These are phyloP conservation scores for Girardinus metallicus DNA, from an alignment of 2,797 vertebrate genomes.

Conservation along the genomic window DNA sequence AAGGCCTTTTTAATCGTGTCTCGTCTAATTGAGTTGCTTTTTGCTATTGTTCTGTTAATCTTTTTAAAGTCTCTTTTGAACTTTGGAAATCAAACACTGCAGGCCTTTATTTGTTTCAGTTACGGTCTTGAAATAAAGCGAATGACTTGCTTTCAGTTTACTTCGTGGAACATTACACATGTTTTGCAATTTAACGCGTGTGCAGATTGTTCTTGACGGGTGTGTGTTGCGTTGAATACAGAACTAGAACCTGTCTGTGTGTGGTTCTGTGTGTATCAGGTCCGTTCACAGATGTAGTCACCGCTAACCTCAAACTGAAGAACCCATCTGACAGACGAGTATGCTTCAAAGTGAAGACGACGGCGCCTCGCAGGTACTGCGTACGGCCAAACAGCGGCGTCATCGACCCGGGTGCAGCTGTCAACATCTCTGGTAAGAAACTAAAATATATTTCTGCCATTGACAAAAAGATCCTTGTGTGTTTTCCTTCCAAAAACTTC, in stretches of 20 bases:
- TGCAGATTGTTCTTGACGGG: neutral
- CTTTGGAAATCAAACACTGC: conserved; percentile 1
- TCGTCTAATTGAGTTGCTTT: conserved; percentile 35
- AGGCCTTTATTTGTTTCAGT: neutral
- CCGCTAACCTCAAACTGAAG: conserved; percentile 95
- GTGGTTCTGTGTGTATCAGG: conserved; percentile 68
- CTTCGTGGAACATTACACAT: neutral
- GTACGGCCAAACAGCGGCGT: conserved; percentile 97
- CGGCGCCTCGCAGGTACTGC: conserved; percentile 96
- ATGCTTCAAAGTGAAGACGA: conserved; percentile 99
- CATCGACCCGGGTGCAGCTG: conserved; percentile 89
- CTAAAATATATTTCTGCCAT: neutral
- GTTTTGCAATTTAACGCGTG: neutral
- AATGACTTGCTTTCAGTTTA: neutral
- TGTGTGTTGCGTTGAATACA: neutral
- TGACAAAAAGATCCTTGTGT: neutral
- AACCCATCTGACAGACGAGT: conserved; percentile 97
- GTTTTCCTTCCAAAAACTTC: neutral
- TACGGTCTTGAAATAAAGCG: neutral
- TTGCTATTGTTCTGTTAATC: conserved; percentile 19
- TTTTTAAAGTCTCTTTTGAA: conserved; percentile 26
- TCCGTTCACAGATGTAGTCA: conserved; percentile 99
- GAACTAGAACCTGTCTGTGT: neutral
- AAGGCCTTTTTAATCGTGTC: conserved; percentile 21
- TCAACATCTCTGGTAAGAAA: conserved; percentile 90